Evolutionary conservation across 2,113 vertebrate genomes (phyloP).

Genomic region (Spheniscus mendiculus): DNA sequence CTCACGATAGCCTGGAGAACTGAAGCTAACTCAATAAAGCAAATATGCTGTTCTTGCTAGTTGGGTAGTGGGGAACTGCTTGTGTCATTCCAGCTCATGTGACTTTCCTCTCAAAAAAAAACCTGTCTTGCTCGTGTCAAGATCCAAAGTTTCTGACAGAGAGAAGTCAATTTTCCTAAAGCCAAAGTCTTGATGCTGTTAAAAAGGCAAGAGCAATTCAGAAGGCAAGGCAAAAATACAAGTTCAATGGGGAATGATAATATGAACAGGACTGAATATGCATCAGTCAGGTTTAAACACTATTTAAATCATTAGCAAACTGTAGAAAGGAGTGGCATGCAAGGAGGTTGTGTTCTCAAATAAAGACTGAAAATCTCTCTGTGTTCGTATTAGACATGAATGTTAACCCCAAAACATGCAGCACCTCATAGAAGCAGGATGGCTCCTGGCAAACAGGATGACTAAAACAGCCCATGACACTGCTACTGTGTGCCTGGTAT

Average conservation of each 20-base stretch:
- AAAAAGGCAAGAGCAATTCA: not conserved
- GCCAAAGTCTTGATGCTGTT: not conserved
- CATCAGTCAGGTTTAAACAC: not conserved
- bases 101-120: not conserved
- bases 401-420: not conserved
- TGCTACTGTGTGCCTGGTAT: not conserved
- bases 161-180: not conserved
- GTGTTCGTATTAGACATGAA: not conserved
- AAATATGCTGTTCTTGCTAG: not conserved
- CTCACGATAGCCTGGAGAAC: not conserved
- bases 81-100: fast-evolving
- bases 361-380: not conserved
- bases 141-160: not conserved
- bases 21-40: not conserved
- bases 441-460: not conserved
- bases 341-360: not conserved
- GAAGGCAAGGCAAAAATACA: not conserved
- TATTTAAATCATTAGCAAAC: not conserved
- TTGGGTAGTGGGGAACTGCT: not conserved
- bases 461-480: not conserved
- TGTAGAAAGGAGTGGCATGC: not conserved
- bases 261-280: not conserved
- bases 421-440: not conserved
- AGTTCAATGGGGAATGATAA: not conserved
- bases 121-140: fast-evolving